phyloP scores from a whole-genome alignment of 2,797 vertebrate genomes.

The Hapalemur alaotrensis region DNA sequence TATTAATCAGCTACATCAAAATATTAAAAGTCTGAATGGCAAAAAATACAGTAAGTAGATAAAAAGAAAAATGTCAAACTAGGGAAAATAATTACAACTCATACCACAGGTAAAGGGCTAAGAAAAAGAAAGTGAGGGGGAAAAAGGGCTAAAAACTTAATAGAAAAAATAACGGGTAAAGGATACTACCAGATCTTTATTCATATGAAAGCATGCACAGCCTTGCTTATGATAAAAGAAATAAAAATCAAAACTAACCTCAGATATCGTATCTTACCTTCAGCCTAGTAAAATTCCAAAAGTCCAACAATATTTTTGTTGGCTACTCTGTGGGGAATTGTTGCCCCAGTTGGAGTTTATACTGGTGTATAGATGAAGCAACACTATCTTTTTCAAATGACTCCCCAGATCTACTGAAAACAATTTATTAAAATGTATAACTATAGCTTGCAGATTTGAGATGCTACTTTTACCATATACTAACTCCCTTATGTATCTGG shows the following conservation, averaged over 20 bases:
- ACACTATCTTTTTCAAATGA: not conserved
- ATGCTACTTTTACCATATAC: not conserved
- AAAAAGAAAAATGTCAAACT: not conserved
- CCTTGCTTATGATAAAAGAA: not conserved
- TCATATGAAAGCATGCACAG: not conserved
- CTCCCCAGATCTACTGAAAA: not conserved
- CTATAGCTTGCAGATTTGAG: not conserved
- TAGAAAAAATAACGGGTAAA: not conserved
- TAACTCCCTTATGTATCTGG: not conserved
- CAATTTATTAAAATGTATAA: not conserved
- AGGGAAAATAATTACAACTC: not conserved
- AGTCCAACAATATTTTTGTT: not conserved
- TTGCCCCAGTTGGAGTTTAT: not conserved
- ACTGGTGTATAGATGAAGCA: not conserved
- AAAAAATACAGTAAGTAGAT: not conserved
- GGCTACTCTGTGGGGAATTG: not conserved
- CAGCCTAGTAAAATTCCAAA: not conserved
- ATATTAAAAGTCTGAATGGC: not conserved
- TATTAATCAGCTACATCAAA: not conserved
- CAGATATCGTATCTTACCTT: not conserved
- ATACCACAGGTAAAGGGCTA: not conserved
- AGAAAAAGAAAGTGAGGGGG: not conserved
- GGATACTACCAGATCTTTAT: not conserved
- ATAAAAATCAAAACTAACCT: not conserved
- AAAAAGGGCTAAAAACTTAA: not conserved